phyloP scores from a whole-genome alignment of 2,113 vertebrate species.

The Salvator merianae region DNA sequence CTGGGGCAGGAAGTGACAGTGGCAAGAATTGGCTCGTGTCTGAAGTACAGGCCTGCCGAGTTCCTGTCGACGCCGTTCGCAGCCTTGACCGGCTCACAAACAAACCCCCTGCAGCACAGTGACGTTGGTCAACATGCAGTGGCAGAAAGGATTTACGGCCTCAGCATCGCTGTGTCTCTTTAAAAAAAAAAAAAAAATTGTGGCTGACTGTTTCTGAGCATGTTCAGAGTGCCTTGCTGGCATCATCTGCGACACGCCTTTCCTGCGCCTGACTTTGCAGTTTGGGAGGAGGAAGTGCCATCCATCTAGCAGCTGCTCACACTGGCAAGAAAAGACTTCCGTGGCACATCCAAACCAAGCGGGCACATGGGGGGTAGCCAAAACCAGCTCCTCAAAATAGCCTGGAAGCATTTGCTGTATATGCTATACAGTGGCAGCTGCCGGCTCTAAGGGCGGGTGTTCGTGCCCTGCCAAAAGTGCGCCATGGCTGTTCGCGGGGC shows the following conservation, averaged over 20 bases:
- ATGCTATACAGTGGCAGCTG: too few species aligned
- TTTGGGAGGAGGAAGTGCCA: neutral
- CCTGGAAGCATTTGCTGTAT: neutral
- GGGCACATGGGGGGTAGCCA: neutral
- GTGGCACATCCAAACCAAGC: neutral
- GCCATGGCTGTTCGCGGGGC: too few species aligned
- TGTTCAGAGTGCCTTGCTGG: neutral
- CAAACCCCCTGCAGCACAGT: neutral
- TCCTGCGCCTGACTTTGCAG: too few species aligned
- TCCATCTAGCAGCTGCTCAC: neutral
- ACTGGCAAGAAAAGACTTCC: neutral
- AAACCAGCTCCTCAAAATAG: constrained; percentile 1
- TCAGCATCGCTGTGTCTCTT: neutral
- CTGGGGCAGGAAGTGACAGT: constrained; percentile 22
- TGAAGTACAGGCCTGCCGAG: neutral
- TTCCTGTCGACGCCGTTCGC: neutral
- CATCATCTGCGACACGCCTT: too few species aligned
- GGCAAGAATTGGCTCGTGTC: neutral
- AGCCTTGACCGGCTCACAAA: neutral
- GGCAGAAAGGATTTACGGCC: neutral
- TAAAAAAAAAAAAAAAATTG: too few species aligned
- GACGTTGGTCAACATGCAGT: neutral
- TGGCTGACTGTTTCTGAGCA: neutral
- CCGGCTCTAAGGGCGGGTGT: too few species aligned
- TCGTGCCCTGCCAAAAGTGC: too few species aligned